A percentile compares a stretch with the other conserved stretches of the same genome.
These are phyloP conservation scores for Echinometra lucunter DNA, from an alignment of 53 echinoderm and acorn worm species.

Conservation along the genomic window DNA sequence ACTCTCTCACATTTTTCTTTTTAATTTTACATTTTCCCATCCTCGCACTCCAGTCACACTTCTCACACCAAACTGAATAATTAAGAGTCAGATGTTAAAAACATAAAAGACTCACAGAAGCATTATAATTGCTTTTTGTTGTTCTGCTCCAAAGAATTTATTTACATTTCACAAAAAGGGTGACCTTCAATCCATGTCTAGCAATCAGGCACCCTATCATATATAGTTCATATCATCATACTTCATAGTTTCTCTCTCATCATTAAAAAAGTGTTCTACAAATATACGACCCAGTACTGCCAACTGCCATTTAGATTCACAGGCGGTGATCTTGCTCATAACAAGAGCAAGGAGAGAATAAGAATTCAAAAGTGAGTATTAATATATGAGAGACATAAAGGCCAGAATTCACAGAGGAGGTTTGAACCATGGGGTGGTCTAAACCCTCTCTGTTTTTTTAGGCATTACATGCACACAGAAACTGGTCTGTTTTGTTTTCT, in stretches of 20 bases:
- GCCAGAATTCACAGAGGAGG: no score
- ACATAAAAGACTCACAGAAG: background rate
- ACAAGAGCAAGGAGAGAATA: background rate
- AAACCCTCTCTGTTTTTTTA: no score
- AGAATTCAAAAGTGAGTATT: background rate
- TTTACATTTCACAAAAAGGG: slow-evolving; percentile 72
- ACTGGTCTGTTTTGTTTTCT: no score
- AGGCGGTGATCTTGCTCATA: background rate
- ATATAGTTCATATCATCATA: slow-evolving; percentile 70
- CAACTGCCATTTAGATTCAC: slow-evolving; percentile 74
- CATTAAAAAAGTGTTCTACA: slow-evolving; percentile 70
- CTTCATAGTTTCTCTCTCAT: slow-evolving; percentile 61
- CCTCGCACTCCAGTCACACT: background rate
- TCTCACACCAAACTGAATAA: background rate
- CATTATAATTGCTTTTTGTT: slow-evolving; percentile 9
- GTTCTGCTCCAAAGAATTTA: slow-evolving; percentile 75
- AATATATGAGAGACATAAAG: background rate
- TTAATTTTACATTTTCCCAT: background rate
- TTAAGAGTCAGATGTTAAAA: background rate
- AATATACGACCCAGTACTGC: slow-evolving; percentile 71
- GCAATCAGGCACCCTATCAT: slow-evolving; percentile 67
- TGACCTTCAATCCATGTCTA: slow-evolving; percentile 33
- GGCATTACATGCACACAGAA: no score
- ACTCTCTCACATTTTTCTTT: no score
- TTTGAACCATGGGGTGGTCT: no score